Evolutionary conservation across 2,888 invertebrate species (phyloP).

Genomic region (Petrophora chlorosata): DNA sequence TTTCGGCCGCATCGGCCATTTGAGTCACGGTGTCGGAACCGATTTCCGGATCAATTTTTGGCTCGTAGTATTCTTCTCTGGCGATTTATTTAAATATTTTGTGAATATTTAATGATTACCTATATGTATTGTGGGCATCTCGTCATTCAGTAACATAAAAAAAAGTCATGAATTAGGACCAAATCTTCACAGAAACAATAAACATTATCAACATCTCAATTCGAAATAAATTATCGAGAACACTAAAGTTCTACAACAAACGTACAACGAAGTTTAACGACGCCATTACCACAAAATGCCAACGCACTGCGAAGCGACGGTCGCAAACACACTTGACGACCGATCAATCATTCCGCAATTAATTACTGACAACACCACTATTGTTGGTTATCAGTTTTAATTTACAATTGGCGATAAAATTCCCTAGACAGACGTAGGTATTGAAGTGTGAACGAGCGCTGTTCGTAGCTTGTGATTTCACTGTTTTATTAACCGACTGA

Average conservation of each 20-base stretch:
- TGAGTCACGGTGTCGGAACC: too few relatives aligned
- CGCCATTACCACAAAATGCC: conserved; percentile 28
- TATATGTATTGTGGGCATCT: too few relatives aligned
- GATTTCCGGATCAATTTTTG: too few relatives aligned
- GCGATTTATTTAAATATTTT: too few relatives aligned
- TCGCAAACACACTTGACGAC: conserved; percentile 35
- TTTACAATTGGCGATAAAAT: conserved; percentile 38
- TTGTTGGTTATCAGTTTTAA: conserved; percentile 43
- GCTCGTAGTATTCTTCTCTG: too few relatives aligned
- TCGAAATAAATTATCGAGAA: too few relatives aligned
- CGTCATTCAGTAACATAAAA: too few relatives aligned
- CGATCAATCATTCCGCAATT: conserved; percentile 52
- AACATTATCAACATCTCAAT: too few relatives aligned
- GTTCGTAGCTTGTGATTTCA: conserved; percentile 14
- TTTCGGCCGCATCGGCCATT: too few relatives aligned
- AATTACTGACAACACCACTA: conserved; percentile 49
- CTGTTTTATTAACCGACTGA: conserved; percentile 5
- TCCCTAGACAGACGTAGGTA: conserved; percentile 30
- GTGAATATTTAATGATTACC: too few relatives aligned
- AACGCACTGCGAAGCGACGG: conserved; percentile 19
- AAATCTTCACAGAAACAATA: too few relatives aligned
- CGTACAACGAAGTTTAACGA: conserved; percentile 15
- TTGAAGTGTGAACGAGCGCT: conserved; percentile 36
- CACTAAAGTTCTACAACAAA: not conserved
- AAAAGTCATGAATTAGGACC: too few relatives aligned